Evolutionary conservation across 2,797 vertebrate genomes (phyloP).

Genomic region (Xenops minutus): DNA sequence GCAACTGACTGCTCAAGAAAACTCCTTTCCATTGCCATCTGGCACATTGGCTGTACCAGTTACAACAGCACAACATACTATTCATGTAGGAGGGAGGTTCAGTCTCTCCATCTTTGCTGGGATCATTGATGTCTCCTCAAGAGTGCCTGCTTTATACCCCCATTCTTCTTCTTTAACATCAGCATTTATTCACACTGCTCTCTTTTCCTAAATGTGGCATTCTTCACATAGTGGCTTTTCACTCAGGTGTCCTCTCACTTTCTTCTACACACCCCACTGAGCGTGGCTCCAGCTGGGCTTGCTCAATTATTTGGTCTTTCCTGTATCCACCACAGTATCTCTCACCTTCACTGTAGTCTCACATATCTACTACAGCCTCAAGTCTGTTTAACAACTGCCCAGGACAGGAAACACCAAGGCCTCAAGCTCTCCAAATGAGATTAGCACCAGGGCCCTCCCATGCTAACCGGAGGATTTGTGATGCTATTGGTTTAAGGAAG

Average conservation of each 20-base stretch:
- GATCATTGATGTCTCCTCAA: not conserved
- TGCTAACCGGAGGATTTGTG: not conserved
- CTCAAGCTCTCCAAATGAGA: accelerated
- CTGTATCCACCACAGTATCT: not conserved
- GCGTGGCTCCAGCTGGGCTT: not conserved
- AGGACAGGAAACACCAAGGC: accelerated
- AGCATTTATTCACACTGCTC: not conserved
- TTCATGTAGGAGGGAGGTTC: not conserved
- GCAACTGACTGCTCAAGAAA: not conserved
- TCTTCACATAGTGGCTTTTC: not conserved
- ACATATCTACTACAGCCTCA: not conserved
- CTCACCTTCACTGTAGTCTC: not conserved
- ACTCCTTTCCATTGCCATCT: not conserved
- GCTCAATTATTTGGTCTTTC: not conserved
- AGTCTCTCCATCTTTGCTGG: not conserved
- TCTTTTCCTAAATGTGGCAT: not conserved
- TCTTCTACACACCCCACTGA: not conserved
- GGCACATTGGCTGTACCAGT: not conserved
- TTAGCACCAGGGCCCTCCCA: not conserved
- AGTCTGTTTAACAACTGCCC: not conserved
- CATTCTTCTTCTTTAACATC: not conserved
- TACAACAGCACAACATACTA: not conserved
- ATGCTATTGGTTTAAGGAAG: not conserved
- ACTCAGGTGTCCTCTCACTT: not conserved
- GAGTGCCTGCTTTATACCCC: not conserved